A percentile compares a stretch with the other conserved stretches of the same genome.
These are phyloP conservation scores for Diabrotica virgifera DNA, from an alignment of 1,140 invertebrate genomes.

Conservation along the genomic window DNA sequence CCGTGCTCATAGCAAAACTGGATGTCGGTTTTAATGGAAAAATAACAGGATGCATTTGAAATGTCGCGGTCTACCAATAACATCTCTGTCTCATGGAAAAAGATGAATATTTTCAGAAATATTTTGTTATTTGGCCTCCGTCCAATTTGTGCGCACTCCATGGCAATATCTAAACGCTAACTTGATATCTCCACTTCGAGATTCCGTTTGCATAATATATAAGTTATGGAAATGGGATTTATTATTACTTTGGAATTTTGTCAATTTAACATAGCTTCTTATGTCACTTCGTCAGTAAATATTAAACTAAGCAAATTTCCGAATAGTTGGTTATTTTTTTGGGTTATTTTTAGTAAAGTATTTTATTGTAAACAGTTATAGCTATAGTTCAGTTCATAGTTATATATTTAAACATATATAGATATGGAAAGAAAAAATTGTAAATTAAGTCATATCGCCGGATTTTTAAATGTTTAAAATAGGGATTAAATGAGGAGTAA, in stretches of 20 bases:
- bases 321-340: too few relatives aligned
- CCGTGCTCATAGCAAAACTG: constrained; percentile 8
- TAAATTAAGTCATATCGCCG: too few relatives aligned
- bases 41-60: constrained; percentile 36
- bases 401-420: too few relatives aligned
- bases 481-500: too few relatives aligned
- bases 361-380: too few relatives aligned
- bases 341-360: too few relatives aligned
- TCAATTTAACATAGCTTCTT: too few relatives aligned
- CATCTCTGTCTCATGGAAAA: constrained; percentile 35
- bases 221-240: constrained; percentile 31
- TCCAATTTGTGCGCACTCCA: constrained; percentile 39
- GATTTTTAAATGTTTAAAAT: too few relatives aligned
- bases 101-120: constrained; percentile 29
- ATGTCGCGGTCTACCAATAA: constrained; percentile 40
- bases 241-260: constrained; percentile 22
- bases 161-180: constrained; percentile 35
- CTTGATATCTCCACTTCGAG: constrained; percentile 31
- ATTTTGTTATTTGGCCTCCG: constrained; percentile 38
- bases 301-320: too few relatives aligned
- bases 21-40: constrained; percentile 17
- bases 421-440: too few relatives aligned
- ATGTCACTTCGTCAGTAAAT: too few relatives aligned
- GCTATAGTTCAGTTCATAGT: too few relatives aligned
- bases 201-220: constrained; percentile 36